Evolutionary conservation across 2,797 vertebrate species (phyloP), one percentile per base, ranked within the genome.

Genomic region (Triplophysa yarkandensis): DNA sequence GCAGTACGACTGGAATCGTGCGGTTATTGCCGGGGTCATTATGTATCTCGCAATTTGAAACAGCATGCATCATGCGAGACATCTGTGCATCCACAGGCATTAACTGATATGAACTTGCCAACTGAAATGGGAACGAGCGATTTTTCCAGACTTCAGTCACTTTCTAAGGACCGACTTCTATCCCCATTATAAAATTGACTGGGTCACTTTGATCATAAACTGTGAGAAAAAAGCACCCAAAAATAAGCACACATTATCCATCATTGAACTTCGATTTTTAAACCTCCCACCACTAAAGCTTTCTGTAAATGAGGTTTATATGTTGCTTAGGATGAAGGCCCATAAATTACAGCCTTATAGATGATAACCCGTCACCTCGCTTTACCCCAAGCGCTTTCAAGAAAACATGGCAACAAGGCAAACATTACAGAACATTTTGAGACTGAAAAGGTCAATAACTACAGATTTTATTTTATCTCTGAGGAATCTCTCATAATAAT

Each of bases 391-490:
- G 54, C 7, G 4, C 28, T 41, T 74, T 67, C 41, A 19, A 74
- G 72, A 48, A 68, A 75, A 54, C 39, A 65, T 65, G 6, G 28
- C 54, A 75, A 34, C 52, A 66, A 6, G 6, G 10, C 52, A 13
- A 74, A 60, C 30, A 19, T 67, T 54, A 75, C 13, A 39, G 50
- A 74, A 74, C 39, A 65, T 64, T 65, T 27, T 21, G 19, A 75
- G 50, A 75, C 64, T 61, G 43, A 60, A 75, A 74, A 68, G 72
- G 72, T 75, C 72, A 75, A 68, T 75, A 67, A 75, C 43, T 11
- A 48, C 36, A 60, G 21, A 75, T 61, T 68, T 65, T 43, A 66
- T 57, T 66, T 64, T 36, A 46, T 75, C 64, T 68, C 72, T 28
- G 30, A 75, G 54, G 54, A 68, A 68, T 75, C 30, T 60, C 54